Percentiles rank a stretch among this genome's conserved stretches.
Evolutionary conservation across 2,797 vertebrate genomes (phyloP).

Genomic region (Pachyuromys duprasi): DNA sequence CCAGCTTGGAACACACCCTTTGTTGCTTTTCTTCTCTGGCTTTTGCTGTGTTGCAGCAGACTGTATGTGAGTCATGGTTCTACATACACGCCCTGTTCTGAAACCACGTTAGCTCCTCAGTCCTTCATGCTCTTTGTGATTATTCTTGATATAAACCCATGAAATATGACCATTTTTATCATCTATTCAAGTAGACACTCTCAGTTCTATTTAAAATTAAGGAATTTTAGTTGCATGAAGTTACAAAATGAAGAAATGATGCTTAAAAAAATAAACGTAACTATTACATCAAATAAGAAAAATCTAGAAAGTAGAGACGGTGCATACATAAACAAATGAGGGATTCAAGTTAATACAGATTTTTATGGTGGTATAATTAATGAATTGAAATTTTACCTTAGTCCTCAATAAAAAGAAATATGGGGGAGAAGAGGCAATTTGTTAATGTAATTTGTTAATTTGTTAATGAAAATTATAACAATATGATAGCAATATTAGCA

Average conservation of each 20-base stretch:
- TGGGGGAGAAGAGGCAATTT: constrained; percentile 24
- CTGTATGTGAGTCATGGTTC: constrained; percentile 24
- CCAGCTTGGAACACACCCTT: not conserved
- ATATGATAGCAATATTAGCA: constrained; percentile 19
- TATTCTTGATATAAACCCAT: constrained; percentile 4
- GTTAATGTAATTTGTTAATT: not conserved
- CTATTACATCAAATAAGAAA: not conserved
- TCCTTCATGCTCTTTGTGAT: constrained; percentile 1
- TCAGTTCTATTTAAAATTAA: constrained; percentile 38
- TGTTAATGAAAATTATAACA: constrained; percentile 42
- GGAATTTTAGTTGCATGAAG: not conserved
- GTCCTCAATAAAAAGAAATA: constrained; percentile 42
- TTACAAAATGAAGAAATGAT: constrained; percentile 25
- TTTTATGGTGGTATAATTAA: constrained; percentile 61
- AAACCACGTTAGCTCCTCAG: not conserved
- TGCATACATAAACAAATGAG: constrained; percentile 1
- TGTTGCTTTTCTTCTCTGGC: not conserved
- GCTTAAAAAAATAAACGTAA: constrained; percentile 50
- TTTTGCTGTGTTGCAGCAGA: not conserved
- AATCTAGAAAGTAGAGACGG: constrained; percentile 43
- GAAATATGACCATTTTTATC: not conserved
- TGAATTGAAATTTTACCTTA: constrained; percentile 57
- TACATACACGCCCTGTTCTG: not conserved
- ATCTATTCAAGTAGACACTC: not conserved
- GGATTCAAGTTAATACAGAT: constrained; percentile 50